A percentile compares a stretch with the other conserved stretches of the same genome.
These are phyloP conservation scores for Brachyptera putata DNA, from an alignment of 2,888 invertebrate species.

Conservation along the genomic window DNA sequence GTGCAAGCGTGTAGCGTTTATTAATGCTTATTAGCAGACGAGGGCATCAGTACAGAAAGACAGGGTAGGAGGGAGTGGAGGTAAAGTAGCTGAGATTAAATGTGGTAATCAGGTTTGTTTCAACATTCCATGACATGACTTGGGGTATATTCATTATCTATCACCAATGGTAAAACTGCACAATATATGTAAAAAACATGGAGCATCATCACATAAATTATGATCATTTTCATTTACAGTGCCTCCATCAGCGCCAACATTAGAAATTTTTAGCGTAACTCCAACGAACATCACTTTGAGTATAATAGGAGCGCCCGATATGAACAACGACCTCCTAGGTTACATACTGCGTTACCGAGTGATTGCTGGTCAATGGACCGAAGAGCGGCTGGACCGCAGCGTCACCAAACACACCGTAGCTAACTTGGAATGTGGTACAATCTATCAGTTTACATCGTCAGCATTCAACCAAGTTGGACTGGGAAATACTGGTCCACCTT, in stretches of 20 bases:
- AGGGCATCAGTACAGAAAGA: too few species aligned
- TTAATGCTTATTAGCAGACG: too few species aligned
- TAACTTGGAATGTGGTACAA: slow-evolving; percentile 39
- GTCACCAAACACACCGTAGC: slow-evolving; percentile 33
- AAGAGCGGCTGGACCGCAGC: slow-evolving; percentile 34
- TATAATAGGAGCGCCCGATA: slow-evolving; percentile 34
- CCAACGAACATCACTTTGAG: slow-evolving; percentile 42
- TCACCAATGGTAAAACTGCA: too few species aligned
- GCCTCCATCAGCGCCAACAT: slow-evolving; percentile 44
- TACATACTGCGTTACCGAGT: slow-evolving; percentile 38
- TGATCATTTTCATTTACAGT: slow-evolving; percentile 37
- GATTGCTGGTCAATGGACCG: slow-evolving; percentile 37
- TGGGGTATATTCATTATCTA: too few species aligned
- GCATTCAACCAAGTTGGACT: slow-evolving; percentile 39
- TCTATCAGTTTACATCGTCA: slow-evolving; percentile 38
- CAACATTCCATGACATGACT: too few species aligned
- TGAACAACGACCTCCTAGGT: slow-evolving; percentile 28
- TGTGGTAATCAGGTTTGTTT: too few species aligned
- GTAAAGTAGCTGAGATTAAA: too few species aligned
- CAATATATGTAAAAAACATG: too few species aligned
- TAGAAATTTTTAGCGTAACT: slow-evolving; percentile 43
- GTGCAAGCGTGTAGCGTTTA: too few species aligned
- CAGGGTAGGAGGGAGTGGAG: too few species aligned
- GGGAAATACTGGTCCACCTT: slow-evolving; percentile 37
- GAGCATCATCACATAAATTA: too few species aligned